Evolutionary conservation across 2,113 vertebrate species (phyloP).

Genomic region (Dendrocopos noguchii): DNA sequence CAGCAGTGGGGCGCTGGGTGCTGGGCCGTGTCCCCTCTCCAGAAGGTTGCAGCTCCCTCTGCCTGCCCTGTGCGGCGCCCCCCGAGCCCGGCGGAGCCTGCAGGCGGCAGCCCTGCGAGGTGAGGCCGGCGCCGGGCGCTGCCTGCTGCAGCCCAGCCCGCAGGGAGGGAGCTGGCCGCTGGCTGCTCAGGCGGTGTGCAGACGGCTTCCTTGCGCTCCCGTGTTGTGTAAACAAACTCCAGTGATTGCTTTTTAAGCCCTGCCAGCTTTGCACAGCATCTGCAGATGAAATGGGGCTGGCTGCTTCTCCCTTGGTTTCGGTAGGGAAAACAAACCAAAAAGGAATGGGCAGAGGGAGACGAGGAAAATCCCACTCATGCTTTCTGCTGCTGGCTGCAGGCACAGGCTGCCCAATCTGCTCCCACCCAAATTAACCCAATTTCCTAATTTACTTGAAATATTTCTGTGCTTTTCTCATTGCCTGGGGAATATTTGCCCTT

Average conservation of each 20-base stretch:
- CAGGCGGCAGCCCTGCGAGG: too few relatives aligned
- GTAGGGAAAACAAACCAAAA: neutral
- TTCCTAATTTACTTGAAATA: slow-evolving; percentile 39
- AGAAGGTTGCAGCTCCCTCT: too few relatives aligned
- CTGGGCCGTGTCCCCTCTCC: too few relatives aligned
- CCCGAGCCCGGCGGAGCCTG: too few relatives aligned
- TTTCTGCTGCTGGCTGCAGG: slow-evolving; percentile 41
- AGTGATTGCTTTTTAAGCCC: neutral
- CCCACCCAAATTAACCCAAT: slow-evolving; percentile 51
- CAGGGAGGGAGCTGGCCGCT: neutral
- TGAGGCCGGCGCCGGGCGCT: neutral
- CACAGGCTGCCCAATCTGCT: neutral
- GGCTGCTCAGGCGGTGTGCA: neutral
- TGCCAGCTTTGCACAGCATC: neutral
- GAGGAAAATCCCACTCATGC: slow-evolving; percentile 42
- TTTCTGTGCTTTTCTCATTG: slow-evolving; percentile 8
- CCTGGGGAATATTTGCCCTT: slow-evolving; percentile 40
- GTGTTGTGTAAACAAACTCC: slow-evolving; percentile 43
- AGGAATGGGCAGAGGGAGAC: slow-evolving; percentile 12
- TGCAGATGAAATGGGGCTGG: neutral
- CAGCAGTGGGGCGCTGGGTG: too few relatives aligned
- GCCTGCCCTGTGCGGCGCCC: too few relatives aligned
- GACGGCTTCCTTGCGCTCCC: slow-evolving; percentile 33
- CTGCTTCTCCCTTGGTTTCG: neutral
- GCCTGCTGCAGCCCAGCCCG: neutral